Evolutionary conservation across 2,113 vertebrate species (phyloP), one percentile per base, ranked within the genome.

Genomic region (Thalassarche chlororhynchos): DNA sequence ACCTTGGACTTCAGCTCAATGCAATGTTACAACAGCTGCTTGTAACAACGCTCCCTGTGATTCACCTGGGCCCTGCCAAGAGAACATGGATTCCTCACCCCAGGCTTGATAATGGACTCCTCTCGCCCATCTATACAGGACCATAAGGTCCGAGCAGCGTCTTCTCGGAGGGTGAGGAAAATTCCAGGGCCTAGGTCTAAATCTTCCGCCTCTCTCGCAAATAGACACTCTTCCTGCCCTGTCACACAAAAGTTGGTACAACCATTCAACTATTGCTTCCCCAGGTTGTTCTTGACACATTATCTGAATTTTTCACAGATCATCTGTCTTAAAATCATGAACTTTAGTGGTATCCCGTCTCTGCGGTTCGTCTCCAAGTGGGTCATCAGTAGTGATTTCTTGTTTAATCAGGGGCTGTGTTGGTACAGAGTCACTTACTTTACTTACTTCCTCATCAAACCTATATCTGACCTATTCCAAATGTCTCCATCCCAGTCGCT

Each of bases 71-170:
- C 8, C 13, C 38, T 64, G 14, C 8, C 40, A 61, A 31, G 25
- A 49, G 19, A 70, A 64, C 3, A 31, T 10, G 14, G 29, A 46
- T 55, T 93, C 23, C 26, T 86, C 44, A 81, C 5, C 23, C 6
- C 23, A 31, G 19, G 42, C 40, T 61, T 55, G 25, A 32, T 78
- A 55, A 51, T 8, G 8, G 38, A 68, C 10, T 3, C n/a, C 8
- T 51, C 46, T 51, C 91, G 9, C 24, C 16, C 14, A 18, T 40
- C 40, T 70, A 34, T 38, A 38, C 38, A 8, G 38, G 38, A 18
- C 2, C 3, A 24, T 60, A 58, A 69, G 0, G 4, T 60, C 18
- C 0, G 2, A 78, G 28, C 0, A 3, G 5, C 11, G 20, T 55
- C 17, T 60, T 64, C 60, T 57, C 4, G 2, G 40, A 75, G 18